Base-by-base conservation (phyloP, 37 sponge, comb jelly and placozoan species). In the Agelas oroides region DNA sequence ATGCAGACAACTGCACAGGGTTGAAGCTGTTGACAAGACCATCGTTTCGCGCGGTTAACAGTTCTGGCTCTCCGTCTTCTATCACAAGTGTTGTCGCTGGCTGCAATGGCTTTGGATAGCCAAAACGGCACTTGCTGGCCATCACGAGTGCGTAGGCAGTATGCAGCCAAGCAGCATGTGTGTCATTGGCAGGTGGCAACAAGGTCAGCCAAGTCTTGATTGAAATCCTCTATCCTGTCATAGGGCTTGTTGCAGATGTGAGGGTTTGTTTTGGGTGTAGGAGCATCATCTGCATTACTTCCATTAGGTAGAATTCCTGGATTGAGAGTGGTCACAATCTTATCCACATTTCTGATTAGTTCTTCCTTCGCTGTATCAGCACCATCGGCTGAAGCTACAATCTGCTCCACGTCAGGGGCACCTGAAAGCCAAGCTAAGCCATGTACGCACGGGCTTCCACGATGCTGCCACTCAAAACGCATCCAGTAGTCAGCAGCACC, bases 151-250 rank as follows among this genome's bases (percentile, higher is more conserved):
- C 84, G 65, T 0, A 89, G 79, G 67, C 89, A 89, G 61, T 90
- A 90, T 5, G 85, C 39, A 17, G 66, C 76, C 25, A 78, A 88
- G 59, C 83, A 88, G 1, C 82, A 73, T 30, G 73, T 89, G 84
- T 89, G 84, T 1, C 73, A 21, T 62, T 90, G 86, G 63, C 86
- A 80, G 27, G 91, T 90, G 68, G 91, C 91, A 62, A 90, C 65
- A 3, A 90, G 91, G 2, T 86, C 60, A 76, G 76, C 11, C 1
- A 86, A 59, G 71, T 90, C 91, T 68, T 85, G 53, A 19, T 81
- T 8, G 38, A 38, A 65, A 24, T 87, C 81, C 28, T 16, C 59
- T 35, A 80, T 59, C 1, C 70, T 62, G 2, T 18, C 6, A 33
- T 71, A 86, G 1, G 87, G 53, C 65, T 70, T 56, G 79, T 81